A percentile compares a stretch with the other conserved stretches of the same genome.
phyloP scores from a whole-genome alignment of 2,888 invertebrate species.

The Andrena bucephala region DNA sequence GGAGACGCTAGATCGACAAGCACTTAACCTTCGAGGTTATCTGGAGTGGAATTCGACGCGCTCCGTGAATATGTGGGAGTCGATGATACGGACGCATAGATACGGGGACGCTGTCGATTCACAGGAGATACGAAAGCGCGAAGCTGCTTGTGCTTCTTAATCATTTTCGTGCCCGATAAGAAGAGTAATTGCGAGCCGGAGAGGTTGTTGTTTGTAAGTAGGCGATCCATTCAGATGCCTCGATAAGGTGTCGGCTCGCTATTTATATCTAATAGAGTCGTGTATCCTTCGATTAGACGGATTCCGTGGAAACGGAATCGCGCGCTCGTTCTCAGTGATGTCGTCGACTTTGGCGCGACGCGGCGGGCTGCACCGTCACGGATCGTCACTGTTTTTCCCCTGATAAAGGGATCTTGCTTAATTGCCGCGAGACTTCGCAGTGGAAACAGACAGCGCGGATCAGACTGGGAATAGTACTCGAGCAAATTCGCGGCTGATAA shows the following conservation, averaged over 20 bases:
- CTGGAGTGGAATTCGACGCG: neutral
- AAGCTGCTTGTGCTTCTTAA: neutral
- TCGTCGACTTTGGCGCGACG: neutral
- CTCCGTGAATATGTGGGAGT: neutral
- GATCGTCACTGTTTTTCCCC: neutral
- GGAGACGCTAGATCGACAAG: constrained; percentile 23
- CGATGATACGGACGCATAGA: neutral
- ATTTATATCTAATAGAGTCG: constrained; percentile 14
- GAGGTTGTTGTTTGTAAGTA: constrained; percentile 5
- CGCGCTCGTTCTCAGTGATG: neutral
- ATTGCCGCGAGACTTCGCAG: neutral
- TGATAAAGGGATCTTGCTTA: neutral
- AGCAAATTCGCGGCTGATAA: constrained; percentile 4
- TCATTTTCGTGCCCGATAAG: constrained; percentile 4
- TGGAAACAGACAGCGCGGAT: neutral
- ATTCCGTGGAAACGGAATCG: neutral
- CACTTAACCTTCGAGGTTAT: constrained; percentile 40
- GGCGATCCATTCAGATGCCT: constrained; percentile 6
- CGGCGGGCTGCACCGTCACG: neutral
- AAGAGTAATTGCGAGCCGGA: neutral
- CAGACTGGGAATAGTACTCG: neutral
- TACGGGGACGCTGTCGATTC: neutral
- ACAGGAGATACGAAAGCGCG: neutral
- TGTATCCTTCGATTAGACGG: neutral
- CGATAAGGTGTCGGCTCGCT: constrained; percentile 11